Evolutionary conservation across 1,140 invertebrate species (phyloP), one percentile per base, ranked within the genome.

Genomic region (Lysiphlebus fabarum): DNA sequence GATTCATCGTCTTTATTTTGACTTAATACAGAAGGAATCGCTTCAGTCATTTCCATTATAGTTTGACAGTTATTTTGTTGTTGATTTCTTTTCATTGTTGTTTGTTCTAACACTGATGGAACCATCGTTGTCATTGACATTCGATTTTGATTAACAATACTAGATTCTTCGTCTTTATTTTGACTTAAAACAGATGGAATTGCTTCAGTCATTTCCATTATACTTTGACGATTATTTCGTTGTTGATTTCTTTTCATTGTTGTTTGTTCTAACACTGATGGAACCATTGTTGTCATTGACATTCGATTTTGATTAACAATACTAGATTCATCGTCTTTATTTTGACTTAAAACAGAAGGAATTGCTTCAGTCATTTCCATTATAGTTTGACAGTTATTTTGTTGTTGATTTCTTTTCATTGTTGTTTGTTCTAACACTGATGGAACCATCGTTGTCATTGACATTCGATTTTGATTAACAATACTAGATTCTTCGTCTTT

Each of bases 11-110:
- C 47, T 8, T 34, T 9, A 42, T 37, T 36, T 38, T 41, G 26
- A 5, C 10, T 26, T 0, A 34, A 8, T 17, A 57, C 12, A n/a
- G 11, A 12, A 6, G 26, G 34, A 8, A 54, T 56, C 14, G 37
- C 12, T 5, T 42, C 34, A 47, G 63, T 65, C 8, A 63, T 50
- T 45, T 65, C 63, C 58, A 67, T 61, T 7, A 7, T 7, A 8
- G 48, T 12, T 56, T 65, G 45, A 37, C 55, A 34, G 44, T 59
- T 60, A 61, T 26, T 34, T 53, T 8, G 17, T 4, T 26, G 17
- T 26, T 26, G 17, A 26, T 26, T n/a, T 26, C 2, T 26, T 26
- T 4, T 4, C 1, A 26, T 26, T 26, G 17, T 26, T n/a, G 2
- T 1, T 2, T 26, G 17, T 4, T 26, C 2, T 26, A 26, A 4